Conservation (phyloP, 2,888 invertebrate species). For the Lycophotia porphyrea region DNA sequence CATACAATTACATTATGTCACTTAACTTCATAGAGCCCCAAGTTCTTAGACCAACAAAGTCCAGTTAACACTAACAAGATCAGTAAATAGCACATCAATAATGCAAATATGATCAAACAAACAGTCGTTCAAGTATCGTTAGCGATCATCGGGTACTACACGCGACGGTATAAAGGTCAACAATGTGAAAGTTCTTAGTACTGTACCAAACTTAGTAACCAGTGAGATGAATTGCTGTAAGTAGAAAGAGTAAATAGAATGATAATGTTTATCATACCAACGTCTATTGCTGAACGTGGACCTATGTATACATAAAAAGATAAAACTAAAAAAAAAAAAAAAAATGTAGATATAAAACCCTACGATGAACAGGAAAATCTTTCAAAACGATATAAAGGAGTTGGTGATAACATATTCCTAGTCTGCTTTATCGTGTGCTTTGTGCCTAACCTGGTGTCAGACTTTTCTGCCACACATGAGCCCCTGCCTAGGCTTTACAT, state of each 20-base stretch:
- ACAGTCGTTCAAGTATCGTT: conserved; percentile 51
- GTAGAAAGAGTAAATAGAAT: conserved; percentile 18
- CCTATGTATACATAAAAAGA: neutral
- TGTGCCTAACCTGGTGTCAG: too few species aligned
- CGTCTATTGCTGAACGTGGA: neutral
- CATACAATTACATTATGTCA: neutral
- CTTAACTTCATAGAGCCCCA: neutral
- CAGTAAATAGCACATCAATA: conserved; percentile 41
- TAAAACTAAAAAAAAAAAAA: too few species aligned
- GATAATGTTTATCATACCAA: conserved; percentile 1
- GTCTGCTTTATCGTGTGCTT: too few species aligned
- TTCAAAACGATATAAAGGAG: neutral
- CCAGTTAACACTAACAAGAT: conserved; percentile 23
- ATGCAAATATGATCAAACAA: conserved; percentile 54
- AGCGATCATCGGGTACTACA: conserved; percentile 45
- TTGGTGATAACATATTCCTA: neutral
- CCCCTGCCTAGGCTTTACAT: too few species aligned
- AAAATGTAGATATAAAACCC: neutral
- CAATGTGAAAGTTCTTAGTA: conserved; percentile 83
- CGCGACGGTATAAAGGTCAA: conserved; percentile 76
- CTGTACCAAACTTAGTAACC: conserved; percentile 62
- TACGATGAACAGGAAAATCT: neutral
- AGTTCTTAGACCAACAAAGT: conserved; percentile 12
- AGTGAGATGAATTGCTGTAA: conserved; percentile 60
- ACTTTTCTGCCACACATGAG: too few species aligned